phyloP scores from a whole-genome alignment of 1,140 invertebrate species.

The Andricus grossulariae region DNA sequence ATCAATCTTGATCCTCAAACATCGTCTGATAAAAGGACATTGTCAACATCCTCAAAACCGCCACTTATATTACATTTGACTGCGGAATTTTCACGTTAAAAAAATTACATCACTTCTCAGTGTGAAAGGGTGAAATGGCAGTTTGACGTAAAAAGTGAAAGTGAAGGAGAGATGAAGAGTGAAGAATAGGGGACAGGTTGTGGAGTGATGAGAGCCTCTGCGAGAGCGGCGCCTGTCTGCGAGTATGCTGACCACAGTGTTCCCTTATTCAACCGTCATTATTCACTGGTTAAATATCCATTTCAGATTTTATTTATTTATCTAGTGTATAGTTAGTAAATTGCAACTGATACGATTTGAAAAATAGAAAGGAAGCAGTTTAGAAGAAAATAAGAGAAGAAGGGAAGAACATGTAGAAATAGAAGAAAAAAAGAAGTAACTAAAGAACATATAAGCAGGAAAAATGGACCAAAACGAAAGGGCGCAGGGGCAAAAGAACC shows the following conservation, averaged over 20 bases:
- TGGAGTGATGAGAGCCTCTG: constrained; percentile 65
- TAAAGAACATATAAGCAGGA: no score
- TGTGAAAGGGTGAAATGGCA: constrained; percentile 2
- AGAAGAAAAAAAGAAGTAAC: neutral
- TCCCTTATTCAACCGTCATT: constrained; percentile 60
- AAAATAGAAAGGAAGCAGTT: neutral
- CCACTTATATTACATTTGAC: neutral
- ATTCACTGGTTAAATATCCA: constrained; percentile 63
- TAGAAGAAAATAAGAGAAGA: neutral
- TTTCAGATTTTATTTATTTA: constrained; percentile 69
- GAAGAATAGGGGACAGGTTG: constrained; percentile 24
- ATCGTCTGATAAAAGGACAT: neutral
- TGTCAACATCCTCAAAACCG: neutral
- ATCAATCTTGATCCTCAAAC: neutral
- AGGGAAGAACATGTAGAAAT: neutral
- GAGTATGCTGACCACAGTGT: constrained; percentile 67
- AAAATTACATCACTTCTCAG: neutral
- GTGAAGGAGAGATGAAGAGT: constrained; percentile 27
- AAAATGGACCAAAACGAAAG: no score
- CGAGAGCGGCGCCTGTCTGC: constrained; percentile 69
- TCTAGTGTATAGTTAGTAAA: constrained; percentile 37
- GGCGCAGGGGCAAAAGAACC: no score
- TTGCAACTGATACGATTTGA: constrained; percentile 28
- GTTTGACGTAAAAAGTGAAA: constrained; percentile 30
- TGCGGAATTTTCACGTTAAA: neutral